Base-by-base conservation (phyloP, 2,888 invertebrate genomes). In the Chymomyza fuscimana region DNA sequence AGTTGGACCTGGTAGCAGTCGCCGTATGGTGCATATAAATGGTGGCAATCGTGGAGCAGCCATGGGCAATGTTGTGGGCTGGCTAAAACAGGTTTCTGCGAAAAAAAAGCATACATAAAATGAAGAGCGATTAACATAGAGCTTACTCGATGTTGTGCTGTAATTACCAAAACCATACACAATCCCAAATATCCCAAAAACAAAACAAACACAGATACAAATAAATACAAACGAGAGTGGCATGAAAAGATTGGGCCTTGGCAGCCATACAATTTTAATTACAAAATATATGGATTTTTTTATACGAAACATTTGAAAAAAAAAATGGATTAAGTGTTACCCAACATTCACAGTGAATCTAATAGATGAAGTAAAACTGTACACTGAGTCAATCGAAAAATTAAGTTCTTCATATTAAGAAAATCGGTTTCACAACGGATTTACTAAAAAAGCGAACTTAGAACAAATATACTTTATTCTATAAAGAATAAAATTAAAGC, bases 61-160 rank as follows among this genome's bases (percentile, higher is more conserved):
- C 89, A 95, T 96, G 83, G 94, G 95, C 79, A 95, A 95, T 82
- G 96, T 96, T 89, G 95, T 96, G 79, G 96, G 96, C 92, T 96
- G 96, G 96, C 93, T 96, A 65, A 96, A 96, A 93, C 96, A 96
- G 96, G 96, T 92, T 89, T 80, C 81, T 78, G 79, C 77, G 77
- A 63, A 51, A 63, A 62, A 52, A 61, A 50, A 16, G 15, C 56
- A 32, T 56, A 71, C 60, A 9, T n/a, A 54, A 19, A n/a, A 67
- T 19, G 60, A 36, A 67, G 36, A 54, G 19, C 50, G n/a, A 51
- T 50, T 19, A 29, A 29, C 54, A 25, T 40, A 52, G 66, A 64
- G 54, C 58, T 25, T 25, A 15, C 25, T 58, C 25, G 58, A 51
- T 56, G 36, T 50, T 63, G 51, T 65, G 60, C 64, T 65, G 51